Conservation (phyloP, 2,797 vertebrate genomes). For the Chaetodon trifasciatus region DNA sequence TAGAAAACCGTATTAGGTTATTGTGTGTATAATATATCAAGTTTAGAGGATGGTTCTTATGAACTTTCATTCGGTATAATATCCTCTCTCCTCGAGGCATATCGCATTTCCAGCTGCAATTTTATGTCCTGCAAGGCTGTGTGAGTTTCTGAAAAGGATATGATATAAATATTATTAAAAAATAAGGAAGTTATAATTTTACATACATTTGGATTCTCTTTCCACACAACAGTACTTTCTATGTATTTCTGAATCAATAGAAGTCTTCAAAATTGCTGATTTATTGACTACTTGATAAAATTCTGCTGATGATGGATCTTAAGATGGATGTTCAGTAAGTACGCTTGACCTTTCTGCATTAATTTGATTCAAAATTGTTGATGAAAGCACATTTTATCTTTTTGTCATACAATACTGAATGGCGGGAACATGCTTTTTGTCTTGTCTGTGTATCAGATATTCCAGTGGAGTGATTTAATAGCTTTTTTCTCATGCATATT, state of each 20-base stretch:
- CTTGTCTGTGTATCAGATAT: neutral
- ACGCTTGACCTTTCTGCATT: neutral
- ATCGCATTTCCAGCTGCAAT: constrained; percentile 47
- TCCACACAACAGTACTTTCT: neutral
- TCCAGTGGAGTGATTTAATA: neutral
- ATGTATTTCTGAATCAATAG: neutral
- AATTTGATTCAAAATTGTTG: neutral
- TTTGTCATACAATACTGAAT: neutral
- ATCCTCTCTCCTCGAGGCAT: constrained; percentile 15
- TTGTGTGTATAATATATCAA: constrained; percentile 56
- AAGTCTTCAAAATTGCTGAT: neutral
- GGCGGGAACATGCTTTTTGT: neutral
- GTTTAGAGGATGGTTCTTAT: constrained; percentile 51
- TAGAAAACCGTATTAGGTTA: constrained; percentile 41
- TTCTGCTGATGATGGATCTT: neutral
- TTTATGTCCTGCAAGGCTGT: constrained; percentile 28
- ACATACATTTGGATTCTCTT: neutral
- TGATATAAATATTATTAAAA: constrained; percentile 7
- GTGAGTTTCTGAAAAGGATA: constrained; percentile 37
- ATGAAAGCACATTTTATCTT: neutral
- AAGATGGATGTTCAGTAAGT: neutral
- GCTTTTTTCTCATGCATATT: neutral
- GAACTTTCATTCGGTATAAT: constrained; percentile 61
- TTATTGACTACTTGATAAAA: neutral
- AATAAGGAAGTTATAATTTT: neutral